Conservation (phyloP, 2,113 vertebrate species). For the Dicerorhinus sumatrensis region DNA sequence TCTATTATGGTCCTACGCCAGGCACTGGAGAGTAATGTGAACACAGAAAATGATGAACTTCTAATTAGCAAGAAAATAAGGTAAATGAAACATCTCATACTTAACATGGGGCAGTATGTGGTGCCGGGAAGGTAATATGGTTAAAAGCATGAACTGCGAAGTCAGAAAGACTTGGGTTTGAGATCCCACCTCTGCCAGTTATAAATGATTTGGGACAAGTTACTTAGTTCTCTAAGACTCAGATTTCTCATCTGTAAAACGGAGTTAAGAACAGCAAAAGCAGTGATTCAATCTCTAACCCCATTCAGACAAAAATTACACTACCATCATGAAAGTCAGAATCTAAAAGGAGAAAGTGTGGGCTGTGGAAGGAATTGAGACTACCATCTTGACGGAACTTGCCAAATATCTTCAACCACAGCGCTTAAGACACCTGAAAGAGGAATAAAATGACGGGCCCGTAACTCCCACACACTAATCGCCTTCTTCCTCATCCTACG, state of each 20-base stretch:
- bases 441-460: not conserved
- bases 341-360: not conserved
- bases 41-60: not conserved
- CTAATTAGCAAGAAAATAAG: not conserved
- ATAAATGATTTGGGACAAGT: not conserved
- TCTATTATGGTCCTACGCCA: not conserved
- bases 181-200: not conserved
- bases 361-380: not conserved
- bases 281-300: not conserved
- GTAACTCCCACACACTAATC: not conserved
- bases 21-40: not conserved
- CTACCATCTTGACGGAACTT: not conserved
- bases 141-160: not conserved
- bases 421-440: not conserved
- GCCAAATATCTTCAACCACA: not conserved
- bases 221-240: not conserved
- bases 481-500: not conserved
- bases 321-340: not conserved
- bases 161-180: not conserved
- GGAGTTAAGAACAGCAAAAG: not conserved
- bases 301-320: not conserved
- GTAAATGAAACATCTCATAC: not conserved
- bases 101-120: not conserved
- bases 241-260: not conserved
- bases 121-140: not conserved